Conservation (phyloP, 2,888 invertebrate genomes). For the Scrobipalpa costella region DNA sequence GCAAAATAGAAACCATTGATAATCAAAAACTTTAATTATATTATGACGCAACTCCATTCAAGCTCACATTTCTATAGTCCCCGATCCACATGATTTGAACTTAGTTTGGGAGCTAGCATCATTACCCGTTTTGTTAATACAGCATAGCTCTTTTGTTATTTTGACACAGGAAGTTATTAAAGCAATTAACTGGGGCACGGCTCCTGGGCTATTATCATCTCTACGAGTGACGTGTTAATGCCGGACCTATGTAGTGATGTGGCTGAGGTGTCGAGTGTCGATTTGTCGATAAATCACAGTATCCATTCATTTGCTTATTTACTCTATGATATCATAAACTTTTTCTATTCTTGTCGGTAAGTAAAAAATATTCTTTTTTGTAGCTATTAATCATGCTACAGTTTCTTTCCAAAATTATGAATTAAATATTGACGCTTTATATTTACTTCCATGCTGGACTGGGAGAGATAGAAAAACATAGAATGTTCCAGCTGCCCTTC, state of each 20-base stretch:
- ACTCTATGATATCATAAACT: too few species aligned
- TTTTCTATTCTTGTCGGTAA: background rate
- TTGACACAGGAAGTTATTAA: constrained; percentile 82
- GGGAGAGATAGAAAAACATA: too few species aligned
- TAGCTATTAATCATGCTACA: background rate
- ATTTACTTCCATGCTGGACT: too few species aligned
- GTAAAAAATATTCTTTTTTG: background rate
- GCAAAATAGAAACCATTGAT: constrained; percentile 6
- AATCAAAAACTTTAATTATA: constrained; percentile 14
- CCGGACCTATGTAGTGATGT: constrained; percentile 61
- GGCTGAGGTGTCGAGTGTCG: constrained; percentile 25
- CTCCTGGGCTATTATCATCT: constrained; percentile 78
- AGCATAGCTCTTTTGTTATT: constrained; percentile 78
- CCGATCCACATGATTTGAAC: constrained; percentile 19
- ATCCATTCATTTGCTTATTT: too few species aligned
- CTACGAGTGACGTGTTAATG: constrained; percentile 79
- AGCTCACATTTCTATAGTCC: background rate
- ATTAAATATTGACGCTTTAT: too few species aligned
- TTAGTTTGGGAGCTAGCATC: constrained; percentile 57
- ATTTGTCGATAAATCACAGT: background rate
- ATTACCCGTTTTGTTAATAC: constrained; percentile 73
- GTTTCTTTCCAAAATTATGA: too few species aligned
- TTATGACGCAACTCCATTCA: constrained; percentile 15
- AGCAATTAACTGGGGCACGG: constrained; percentile 79
- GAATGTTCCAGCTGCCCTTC: too few species aligned